Conservation (phyloP, 2,888 invertebrate genomes). For the Pyrrhosoma nymphula region DNA sequence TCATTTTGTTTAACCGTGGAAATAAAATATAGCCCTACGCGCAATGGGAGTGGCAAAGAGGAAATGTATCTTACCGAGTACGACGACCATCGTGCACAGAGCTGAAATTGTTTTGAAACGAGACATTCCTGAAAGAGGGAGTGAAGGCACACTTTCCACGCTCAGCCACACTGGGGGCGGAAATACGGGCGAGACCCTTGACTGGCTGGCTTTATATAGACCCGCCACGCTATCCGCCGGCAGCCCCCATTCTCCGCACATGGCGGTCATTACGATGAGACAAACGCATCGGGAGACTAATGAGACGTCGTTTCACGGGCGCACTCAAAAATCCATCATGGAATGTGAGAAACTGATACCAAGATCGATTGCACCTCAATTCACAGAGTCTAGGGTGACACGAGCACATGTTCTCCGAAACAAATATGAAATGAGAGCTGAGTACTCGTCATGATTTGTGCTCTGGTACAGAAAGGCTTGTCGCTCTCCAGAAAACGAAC, state of each 20-base stretch:
- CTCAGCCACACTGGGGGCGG: background rate
- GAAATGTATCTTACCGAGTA: background rate
- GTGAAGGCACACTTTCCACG: background rate
- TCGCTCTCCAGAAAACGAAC: too few species aligned
- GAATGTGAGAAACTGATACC: background rate
- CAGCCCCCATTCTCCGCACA: background rate
- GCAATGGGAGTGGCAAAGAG: background rate
- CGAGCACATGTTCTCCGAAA: too few species aligned
- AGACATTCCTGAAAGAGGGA: background rate
- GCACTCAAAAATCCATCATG: constrained; percentile 27
- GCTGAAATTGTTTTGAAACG: background rate
- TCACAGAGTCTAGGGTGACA: too few species aligned
- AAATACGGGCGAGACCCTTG: background rate
- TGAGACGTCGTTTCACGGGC: background rate
- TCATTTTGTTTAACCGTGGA: too few species aligned
- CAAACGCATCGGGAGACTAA: background rate
- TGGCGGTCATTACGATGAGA: background rate
- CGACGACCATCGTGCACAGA: background rate
- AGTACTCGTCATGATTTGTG: too few species aligned
- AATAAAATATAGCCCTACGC: background rate
- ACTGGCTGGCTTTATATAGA: background rate
- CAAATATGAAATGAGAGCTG: too few species aligned
- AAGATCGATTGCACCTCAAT: background rate
- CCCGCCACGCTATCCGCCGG: background rate
- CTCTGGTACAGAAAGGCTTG: too few species aligned